Evolutionary conservation across 2,888 invertebrate species (phyloP).

Genomic region (Drosophila diplacantha): DNA sequence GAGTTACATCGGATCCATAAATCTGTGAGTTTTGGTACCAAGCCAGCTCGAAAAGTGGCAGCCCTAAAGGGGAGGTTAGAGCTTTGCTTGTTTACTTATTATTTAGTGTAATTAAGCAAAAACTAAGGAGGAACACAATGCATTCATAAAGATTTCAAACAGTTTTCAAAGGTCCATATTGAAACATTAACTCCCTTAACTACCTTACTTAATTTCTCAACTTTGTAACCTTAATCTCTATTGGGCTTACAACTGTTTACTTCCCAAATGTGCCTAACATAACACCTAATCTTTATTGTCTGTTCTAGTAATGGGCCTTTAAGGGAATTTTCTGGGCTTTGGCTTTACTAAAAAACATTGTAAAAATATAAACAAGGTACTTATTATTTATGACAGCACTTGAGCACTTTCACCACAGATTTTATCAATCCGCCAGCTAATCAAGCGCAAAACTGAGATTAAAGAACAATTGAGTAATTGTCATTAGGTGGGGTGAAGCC

Average conservation of each 20-base stretch:
- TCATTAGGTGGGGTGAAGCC: slow-evolving; percentile 12
- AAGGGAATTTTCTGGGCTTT: slow-evolving; percentile 1
- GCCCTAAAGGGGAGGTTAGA: neutral
- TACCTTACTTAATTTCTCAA: neutral
- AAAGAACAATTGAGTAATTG: slow-evolving; percentile 33
- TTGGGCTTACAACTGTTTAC: neutral
- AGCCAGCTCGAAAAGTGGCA: neutral
- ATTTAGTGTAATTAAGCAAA: neutral
- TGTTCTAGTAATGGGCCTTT: slow-evolving; percentile 8
- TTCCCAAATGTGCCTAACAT: neutral
- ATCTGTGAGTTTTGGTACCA: slow-evolving; percentile 15
- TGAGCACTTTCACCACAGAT: slow-evolving; percentile 38
- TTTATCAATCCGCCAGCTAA: slow-evolving; percentile 29
- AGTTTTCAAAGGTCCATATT: neutral
- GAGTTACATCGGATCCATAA: slow-evolving; percentile 25
- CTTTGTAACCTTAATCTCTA: slow-evolving; percentile 6
- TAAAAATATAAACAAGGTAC: slow-evolving; percentile 27
- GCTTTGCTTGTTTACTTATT: no score
- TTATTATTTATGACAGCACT: slow-evolving; percentile 32
- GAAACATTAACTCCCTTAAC: neutral
- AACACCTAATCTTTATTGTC: slow-evolving; percentile 1
- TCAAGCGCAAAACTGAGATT: slow-evolving; percentile 26
- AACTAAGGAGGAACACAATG: neutral
- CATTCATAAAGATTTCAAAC: neutral
- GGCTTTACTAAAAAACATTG: slow-evolving; percentile 10